A percentile compares a stretch with the other conserved stretches of the same genome.
Evolutionary conservation across 2,113 vertebrate species (phyloP).

Genomic region (Desmodus rotundus): DNA sequence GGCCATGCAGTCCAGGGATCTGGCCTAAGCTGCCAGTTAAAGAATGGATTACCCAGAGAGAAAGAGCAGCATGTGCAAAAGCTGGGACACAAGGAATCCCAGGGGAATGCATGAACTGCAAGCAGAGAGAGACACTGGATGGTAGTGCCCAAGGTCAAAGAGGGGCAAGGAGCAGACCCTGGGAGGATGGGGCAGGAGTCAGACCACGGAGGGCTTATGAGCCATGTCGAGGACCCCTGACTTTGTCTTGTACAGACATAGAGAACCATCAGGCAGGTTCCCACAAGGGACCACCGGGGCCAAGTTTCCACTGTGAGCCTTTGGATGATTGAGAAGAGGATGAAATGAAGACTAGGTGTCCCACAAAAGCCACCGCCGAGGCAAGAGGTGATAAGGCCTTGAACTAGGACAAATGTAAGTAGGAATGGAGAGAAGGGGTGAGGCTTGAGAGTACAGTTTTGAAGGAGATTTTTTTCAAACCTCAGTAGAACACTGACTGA

Average conservation of each 20-base stretch:
- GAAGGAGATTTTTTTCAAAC: neutral
- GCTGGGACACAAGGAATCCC: neutral
- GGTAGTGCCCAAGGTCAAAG: neutral
- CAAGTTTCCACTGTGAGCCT: neutral
- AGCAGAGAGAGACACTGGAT: neutral
- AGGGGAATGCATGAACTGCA: accelerated
- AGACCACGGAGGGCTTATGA: accelerated
- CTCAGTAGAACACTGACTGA: neutral
- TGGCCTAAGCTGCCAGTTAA: neutral
- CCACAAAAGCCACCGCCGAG: neutral
- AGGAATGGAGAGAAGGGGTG: neutral
- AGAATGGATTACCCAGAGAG: neutral
- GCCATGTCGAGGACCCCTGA: neutral
- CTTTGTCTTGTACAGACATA: neutral
- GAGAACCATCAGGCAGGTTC: neutral
- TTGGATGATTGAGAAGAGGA: neutral
- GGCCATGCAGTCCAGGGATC: neutral
- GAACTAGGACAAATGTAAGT: neutral
- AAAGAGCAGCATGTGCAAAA: neutral
- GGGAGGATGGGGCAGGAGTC: neutral
- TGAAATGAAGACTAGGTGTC: neutral
- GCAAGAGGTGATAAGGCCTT: neutral
- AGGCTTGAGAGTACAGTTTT: neutral
- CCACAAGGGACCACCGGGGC: neutral
- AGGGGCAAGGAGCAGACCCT: neutral